These are phyloP conservation scores for Nephrotoma appendiculata DNA, from an alignment of 2,888 invertebrate species.

Conservation along the genomic window DNA sequence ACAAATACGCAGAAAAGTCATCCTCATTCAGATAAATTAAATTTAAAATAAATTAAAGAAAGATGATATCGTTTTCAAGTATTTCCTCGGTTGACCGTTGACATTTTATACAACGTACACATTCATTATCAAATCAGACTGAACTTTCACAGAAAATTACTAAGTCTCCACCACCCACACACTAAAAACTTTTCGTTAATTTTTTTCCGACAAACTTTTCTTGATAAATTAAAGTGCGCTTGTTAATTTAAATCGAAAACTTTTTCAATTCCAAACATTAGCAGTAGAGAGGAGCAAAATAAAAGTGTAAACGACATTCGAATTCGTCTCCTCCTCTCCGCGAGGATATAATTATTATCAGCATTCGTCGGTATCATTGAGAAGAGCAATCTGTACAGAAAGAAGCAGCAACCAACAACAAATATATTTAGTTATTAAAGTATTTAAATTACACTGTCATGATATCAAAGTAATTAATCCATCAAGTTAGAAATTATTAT, in stretches of 20 bases:
- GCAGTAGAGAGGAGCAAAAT: background rate
- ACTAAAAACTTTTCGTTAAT: too few species aligned
- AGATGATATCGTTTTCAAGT: too few species aligned
- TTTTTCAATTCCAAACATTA: background rate
- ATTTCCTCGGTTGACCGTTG: too few species aligned
- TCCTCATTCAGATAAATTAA: too few species aligned
- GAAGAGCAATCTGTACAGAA: background rate
- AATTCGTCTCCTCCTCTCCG: background rate
- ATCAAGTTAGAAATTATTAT: background rate
- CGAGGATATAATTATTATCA: background rate
- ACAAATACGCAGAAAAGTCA: too few species aligned
- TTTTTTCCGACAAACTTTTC: background rate
- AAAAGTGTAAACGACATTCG: background rate
- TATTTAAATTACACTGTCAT: background rate
- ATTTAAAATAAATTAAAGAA: too few species aligned
- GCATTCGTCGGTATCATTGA: background rate
- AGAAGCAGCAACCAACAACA: background rate
- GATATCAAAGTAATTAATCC: background rate
- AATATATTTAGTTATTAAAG: background rate
- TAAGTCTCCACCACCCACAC: too few species aligned
- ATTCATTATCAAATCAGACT: too few species aligned
- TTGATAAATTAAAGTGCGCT: background rate
- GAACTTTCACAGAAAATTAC: too few species aligned
- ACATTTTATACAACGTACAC: too few species aligned
- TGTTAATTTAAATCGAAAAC: background rate